A percentile compares a stretch with the other conserved stretches of the same genome.
Evolutionary conservation across 2,797 vertebrate genomes (phyloP).

Genomic region (Tangara arthus): DNA sequence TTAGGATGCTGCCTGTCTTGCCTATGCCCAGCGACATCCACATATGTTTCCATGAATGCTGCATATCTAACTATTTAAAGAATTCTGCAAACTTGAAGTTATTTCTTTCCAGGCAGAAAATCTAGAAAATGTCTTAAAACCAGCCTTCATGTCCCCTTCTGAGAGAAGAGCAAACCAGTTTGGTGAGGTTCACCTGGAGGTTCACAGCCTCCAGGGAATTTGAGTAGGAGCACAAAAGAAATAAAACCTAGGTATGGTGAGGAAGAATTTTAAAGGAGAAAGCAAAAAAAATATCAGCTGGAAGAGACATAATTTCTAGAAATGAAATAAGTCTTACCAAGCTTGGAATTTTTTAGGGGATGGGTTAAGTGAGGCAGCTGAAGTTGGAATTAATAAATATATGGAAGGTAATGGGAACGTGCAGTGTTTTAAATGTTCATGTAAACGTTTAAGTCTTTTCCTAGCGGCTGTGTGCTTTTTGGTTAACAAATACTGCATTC

Average conservation of each 20-base stretch:
- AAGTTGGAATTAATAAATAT: not conserved
- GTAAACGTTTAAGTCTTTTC: not conserved
- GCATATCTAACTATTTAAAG: not conserved
- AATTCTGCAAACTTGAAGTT: not conserved
- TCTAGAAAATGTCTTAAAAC: not conserved
- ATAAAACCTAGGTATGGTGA: not conserved
- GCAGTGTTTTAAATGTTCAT: not conserved
- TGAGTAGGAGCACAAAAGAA: not conserved
- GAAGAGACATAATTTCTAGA: not conserved
- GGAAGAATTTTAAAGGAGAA: not conserved
- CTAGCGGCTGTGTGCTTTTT: not conserved
- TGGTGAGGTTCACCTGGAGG: not conserved
- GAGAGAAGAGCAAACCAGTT: not conserved
- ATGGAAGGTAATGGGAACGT: not conserved
- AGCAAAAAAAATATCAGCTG: not conserved
- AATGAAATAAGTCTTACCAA: not conserved
- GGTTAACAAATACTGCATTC: not conserved
- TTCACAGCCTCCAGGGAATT: not conserved
- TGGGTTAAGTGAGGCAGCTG: not conserved
- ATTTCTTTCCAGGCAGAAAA: not conserved
- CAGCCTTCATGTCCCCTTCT: not conserved
- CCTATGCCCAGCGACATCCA: not conserved
- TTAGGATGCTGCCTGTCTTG: not conserved
- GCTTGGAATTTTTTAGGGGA: not conserved
- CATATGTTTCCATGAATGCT: not conserved